Base-by-base conservation (phyloP, 37 sponge, comb jelly and placozoan species). In the Diacarnus erythraeanus region DNA sequence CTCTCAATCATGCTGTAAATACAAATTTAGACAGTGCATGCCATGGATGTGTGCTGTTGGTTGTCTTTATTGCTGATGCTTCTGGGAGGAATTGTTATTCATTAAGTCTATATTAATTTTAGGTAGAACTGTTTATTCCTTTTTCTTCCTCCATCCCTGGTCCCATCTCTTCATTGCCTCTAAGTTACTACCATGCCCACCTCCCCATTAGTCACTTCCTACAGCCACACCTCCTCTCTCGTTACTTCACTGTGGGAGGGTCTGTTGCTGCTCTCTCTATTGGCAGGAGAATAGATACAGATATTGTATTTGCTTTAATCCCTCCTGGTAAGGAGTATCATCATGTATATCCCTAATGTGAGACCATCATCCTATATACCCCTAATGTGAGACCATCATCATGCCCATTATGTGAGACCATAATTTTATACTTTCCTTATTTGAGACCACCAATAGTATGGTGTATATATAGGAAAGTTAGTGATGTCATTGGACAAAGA, bases 401-500 rank as follows among this genome's bases (percentile, higher is more conserved):
- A n/a, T n/a, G n/a, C n/a, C n/a, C n/a, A n/a, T n/a, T n/a, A n/a
- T n/a, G n/a, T n/a, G n/a, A n/a, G n/a, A n/a, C n/a, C n/a, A n/a
- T n/a, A n/a, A n/a, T n/a, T n/a, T n/a, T n/a, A 57, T 75, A 8
- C 5, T 2, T 29, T 36, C 22, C 34, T 10, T 38, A 57, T 57
- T 21, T 23, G 9, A 23, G 33, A 30, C 37, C 10, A 58, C n/a
- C n/a, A n/a, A n/a, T n/a, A n/a, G n/a, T n/a, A n/a, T n/a, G n/a
- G n/a, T n/a, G n/a, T n/a, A n/a, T n/a, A 58, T 8, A 58, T 38
- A 92, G 93, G 93, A 2, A 81, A 68, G 57, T 68, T 92, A 26
- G 8, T 77, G 9, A 72, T 92, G 17, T 92, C 86, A 5, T 3
- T 92, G 15, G 74, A 72, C 57, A 92, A 92, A 58, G 93, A 92